A percentile compares a stretch with the other conserved stretches of the same genome.
These are phyloP conservation scores for Cephonodes hylas DNA, from an alignment of 2,888 invertebrate species.

Conservation along the genomic window DNA sequence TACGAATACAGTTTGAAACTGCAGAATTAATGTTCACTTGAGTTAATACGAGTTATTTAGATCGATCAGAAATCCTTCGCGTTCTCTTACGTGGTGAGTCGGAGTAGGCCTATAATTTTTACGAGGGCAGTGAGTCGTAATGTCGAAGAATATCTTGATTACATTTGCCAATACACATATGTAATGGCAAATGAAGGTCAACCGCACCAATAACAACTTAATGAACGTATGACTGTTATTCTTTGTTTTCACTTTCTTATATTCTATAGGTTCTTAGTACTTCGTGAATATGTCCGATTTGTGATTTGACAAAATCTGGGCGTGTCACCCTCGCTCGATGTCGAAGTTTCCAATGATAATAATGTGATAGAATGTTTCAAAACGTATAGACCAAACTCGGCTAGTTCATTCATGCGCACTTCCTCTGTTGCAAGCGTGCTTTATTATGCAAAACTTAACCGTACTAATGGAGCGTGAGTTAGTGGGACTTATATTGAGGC, in stretches of 20 bases:
- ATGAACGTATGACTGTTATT: neutral
- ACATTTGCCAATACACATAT: neutral
- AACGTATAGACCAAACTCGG: neutral
- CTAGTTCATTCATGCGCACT: conserved; percentile 39
- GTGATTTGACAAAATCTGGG: neutral
- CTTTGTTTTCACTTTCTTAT: neutral
- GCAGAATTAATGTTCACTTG: neutral
- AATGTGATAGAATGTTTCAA: neutral
- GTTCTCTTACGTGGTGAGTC: neutral
- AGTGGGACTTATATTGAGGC: neutral
- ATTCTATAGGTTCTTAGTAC: no score
- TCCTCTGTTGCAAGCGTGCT: conserved; percentile 38
- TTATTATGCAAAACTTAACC: conserved; percentile 35
- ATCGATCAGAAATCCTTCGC: neutral
- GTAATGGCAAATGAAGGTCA: neutral
- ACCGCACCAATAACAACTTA: neutral
- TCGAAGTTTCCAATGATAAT: neutral
- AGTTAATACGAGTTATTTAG: conserved; percentile 5
- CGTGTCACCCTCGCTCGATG: neutral
- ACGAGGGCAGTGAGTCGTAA: neutral
- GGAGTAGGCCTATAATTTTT: neutral
- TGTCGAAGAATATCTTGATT: neutral
- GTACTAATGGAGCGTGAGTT: conserved; percentile 31
- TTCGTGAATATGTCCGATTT: no score
- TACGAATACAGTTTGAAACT: neutral